These are phyloP conservation scores for Ischnus inquisitorius DNA, from an alignment of 2,888 invertebrate genomes.

Conservation along the genomic window DNA sequence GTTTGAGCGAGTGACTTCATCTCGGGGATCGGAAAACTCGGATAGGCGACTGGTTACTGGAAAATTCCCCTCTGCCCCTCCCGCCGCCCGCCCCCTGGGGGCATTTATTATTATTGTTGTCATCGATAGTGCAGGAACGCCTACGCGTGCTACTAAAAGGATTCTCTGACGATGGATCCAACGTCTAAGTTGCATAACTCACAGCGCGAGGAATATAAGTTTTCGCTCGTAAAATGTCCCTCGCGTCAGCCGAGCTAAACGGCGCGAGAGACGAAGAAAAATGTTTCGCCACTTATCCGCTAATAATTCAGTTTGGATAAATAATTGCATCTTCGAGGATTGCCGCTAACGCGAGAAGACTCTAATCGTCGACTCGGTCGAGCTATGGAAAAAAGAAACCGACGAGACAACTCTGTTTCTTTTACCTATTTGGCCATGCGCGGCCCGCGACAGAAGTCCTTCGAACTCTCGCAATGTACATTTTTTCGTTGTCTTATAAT, in stretches of 20 bases:
- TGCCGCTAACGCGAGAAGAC: neutral
- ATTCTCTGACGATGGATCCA: slow-evolving; percentile 35
- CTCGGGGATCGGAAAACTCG: neutral
- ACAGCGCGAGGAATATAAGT: slow-evolving; percentile 32
- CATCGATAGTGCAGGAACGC: slow-evolving; percentile 38
- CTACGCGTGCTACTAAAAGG: slow-evolving; percentile 48
- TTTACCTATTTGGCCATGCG: neutral
- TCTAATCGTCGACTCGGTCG: neutral
- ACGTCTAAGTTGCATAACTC: slow-evolving; percentile 48
- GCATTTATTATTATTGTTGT: slow-evolving; percentile 20
- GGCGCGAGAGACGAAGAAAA: neutral
- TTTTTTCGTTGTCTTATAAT: neutral
- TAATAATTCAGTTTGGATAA: slow-evolving; percentile 15
- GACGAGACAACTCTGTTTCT: neutral
- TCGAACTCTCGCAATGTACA: neutral
- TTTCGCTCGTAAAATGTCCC: slow-evolving; percentile 1
- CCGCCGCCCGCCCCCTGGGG: neutral
- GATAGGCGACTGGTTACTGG: neutral
- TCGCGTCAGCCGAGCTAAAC: neutral
- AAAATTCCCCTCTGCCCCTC: neutral
- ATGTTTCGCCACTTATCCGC: slow-evolving; percentile 1
- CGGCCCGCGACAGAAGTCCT: neutral
- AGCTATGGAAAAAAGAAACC: neutral
- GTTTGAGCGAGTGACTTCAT: slow-evolving; percentile 7
- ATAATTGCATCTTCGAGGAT: slow-evolving; percentile 29